Evolutionary conservation across 2,888 invertebrate species (phyloP).

Genomic region (Chelonus formosanus): DNA sequence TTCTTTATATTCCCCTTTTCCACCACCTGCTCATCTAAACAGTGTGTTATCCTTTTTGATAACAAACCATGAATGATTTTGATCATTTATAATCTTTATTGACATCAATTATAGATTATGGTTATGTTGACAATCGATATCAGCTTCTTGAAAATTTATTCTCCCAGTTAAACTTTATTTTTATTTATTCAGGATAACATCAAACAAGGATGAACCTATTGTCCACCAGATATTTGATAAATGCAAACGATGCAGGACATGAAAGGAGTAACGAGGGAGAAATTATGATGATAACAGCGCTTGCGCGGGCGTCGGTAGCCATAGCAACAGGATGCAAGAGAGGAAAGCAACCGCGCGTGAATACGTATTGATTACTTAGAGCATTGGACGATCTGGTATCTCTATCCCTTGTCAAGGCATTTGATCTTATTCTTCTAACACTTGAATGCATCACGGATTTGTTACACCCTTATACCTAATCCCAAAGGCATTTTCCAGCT

Average conservation of each 20-base stretch:
- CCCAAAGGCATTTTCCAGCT: too few relatives aligned
- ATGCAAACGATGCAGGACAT: constrained; percentile 25
- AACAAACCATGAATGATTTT: background rate
- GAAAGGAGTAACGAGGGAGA: constrained; percentile 20
- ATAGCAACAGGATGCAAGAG: constrained; percentile 52
- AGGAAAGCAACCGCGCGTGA: constrained; percentile 50
- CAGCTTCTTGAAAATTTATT: too few relatives aligned
- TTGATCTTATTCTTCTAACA: constrained; percentile 7
- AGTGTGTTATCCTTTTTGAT: background rate
- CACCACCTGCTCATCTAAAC: constrained; percentile 11
- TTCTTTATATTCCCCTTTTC: background rate
- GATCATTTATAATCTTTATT: background rate
- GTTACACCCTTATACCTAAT: too few relatives aligned
- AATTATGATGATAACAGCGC: constrained; percentile 37
- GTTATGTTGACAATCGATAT: too few relatives aligned
- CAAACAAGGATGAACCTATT: background rate
- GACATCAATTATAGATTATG: too few relatives aligned
- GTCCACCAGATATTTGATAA: constrained; percentile 9
- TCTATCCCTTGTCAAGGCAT: constrained; percentile 16
- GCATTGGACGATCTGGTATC: constrained; percentile 34
- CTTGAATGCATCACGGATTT: background rate
- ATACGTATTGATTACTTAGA: constrained; percentile 60
- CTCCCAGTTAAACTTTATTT: background rate
- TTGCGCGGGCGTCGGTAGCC: constrained; percentile 49
- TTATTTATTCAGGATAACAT: background rate